A percentile compares a stretch with the other conserved stretches of the same genome.
These are phyloP conservation scores for Myotis davidii DNA, from an alignment of 2,113 vertebrate genomes.

Conservation along the genomic window DNA sequence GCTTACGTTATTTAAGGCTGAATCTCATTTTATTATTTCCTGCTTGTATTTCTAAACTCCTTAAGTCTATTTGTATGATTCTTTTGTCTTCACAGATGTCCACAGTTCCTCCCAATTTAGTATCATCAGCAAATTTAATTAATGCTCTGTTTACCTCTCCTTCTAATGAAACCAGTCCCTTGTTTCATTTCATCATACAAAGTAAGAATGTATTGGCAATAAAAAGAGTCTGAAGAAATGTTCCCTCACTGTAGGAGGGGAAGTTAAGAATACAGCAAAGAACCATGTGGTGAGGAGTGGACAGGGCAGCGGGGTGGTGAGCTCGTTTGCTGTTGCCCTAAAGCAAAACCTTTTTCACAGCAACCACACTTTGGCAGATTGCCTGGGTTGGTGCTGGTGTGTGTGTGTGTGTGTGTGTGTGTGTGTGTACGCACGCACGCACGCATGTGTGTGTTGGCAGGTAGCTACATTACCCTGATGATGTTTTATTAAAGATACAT, in stretches of 20 bases:
- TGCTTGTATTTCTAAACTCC: slow-evolving; percentile 76
- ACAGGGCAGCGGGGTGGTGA: not conserved
- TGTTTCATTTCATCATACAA: slow-evolving; percentile 78
- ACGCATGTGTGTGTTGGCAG: not conserved
- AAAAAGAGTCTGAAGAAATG: slow-evolving; percentile 74
- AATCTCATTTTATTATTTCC: slow-evolving; percentile 81
- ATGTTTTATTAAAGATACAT: slow-evolving; percentile 13
- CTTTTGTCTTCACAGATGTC: slow-evolving; percentile 79
- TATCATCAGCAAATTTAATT: slow-evolving; percentile 80
- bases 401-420: not conserved
- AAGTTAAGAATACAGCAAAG: slow-evolving; percentile 69
- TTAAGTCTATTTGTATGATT: slow-evolving; percentile 74
- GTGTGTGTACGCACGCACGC: not conserved
- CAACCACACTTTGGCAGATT: slow-evolving; percentile 16
- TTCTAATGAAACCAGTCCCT: slow-evolving; percentile 81
- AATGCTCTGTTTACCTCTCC: slow-evolving; percentile 75
- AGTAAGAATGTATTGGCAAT: slow-evolving; percentile 78
- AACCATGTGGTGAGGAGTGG: slow-evolving; percentile 44
- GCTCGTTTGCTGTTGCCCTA: slow-evolving; percentile 48
- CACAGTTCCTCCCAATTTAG: slow-evolving; percentile 78
- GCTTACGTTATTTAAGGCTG: slow-evolving; percentile 77
- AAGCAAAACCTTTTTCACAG: slow-evolving; percentile 64
- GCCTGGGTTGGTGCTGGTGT: not conserved
- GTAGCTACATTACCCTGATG: not conserved
- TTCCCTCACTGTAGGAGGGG: slow-evolving; percentile 65